Conservation (phyloP, 2,888 invertebrate genomes). For the Caenorhabditis sp. region DNA sequence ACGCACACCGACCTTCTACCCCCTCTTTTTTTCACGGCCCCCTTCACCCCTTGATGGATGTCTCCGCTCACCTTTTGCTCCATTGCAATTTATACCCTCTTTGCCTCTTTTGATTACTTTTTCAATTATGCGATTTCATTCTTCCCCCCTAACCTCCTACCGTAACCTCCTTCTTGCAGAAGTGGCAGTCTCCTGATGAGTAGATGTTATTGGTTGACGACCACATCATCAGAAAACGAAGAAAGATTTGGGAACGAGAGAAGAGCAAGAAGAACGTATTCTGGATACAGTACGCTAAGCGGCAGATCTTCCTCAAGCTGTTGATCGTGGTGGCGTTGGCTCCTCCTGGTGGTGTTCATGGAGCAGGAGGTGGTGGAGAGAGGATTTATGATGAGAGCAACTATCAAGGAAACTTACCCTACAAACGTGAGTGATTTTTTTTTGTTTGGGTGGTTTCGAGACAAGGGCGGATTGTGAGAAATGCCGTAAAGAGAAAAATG, state of each 20-base stretch:
- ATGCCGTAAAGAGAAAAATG: too few species aligned
- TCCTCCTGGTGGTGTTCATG: slow-evolving; percentile 11
- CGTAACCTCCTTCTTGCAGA: slow-evolving; percentile 31
- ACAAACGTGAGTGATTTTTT: slow-evolving; percentile 54
- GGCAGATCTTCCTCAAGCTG: slow-evolving; percentile 29
- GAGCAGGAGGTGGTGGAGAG: slow-evolving; percentile 13
- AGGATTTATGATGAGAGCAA: slow-evolving; percentile 33
- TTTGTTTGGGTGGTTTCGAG: not conserved
- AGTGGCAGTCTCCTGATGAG: slow-evolving; percentile 63
- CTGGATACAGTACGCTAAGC: slow-evolving; percentile 20
- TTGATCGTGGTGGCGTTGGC: slow-evolving; percentile 32
- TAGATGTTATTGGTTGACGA: slow-evolving; percentile 68
- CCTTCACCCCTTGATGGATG: slow-evolving; percentile 32
- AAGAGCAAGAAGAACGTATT: slow-evolving; percentile 4
- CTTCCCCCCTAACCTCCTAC: not conserved
- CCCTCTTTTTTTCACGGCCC: slow-evolving; percentile 20
- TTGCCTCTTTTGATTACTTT: not conserved
- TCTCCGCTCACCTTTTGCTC: slow-evolving; percentile 15
- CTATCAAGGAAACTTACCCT: slow-evolving; percentile 54
- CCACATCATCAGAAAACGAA: slow-evolving; percentile 36
- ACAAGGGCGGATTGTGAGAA: not conserved
- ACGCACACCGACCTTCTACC: slow-evolving; percentile 13
- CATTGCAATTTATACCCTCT: slow-evolving; percentile 5
- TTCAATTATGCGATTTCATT: not conserved
- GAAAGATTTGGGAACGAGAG: slow-evolving; percentile 5